Evolutionary conservation across 2,113 vertebrate species (phyloP).

Genomic region (Craseonycteris thonglongyai): DNA sequence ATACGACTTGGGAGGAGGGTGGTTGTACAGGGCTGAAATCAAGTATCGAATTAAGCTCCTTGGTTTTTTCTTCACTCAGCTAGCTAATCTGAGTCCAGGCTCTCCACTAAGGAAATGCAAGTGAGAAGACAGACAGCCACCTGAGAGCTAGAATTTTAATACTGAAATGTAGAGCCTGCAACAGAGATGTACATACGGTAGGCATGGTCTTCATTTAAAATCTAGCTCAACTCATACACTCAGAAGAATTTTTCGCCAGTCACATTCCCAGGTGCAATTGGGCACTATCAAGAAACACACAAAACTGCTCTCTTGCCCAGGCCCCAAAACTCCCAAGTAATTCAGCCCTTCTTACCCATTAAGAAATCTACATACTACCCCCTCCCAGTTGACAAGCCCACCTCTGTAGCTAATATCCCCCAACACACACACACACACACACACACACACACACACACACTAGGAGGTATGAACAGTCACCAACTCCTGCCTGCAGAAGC

Average conservation of each 20-base stretch:
- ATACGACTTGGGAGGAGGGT: not conserved
- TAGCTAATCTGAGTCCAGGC: constrained; percentile 1
- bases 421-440: not conserved
- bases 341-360: not conserved
- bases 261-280: not conserved
- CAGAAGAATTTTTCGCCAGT: not conserved
- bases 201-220: not conserved
- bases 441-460: not conserved
- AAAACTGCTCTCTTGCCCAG: not conserved
- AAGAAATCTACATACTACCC: not conserved
- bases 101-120: not conserved
- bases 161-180: not conserved
- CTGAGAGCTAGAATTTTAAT: not conserved
- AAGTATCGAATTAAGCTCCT: not conserved
- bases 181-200: not conserved
- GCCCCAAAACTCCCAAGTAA: not conserved
- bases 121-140: not conserved
- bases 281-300: not conserved
- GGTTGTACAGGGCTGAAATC: not conserved
- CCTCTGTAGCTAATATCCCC: not conserved
- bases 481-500: not conserved
- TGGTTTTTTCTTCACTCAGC: not conserved
- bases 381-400: not conserved
- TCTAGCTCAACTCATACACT: not conserved
- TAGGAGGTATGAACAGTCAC: not conserved